Percentiles rank a stretch among this genome's conserved stretches.
These are phyloP conservation scores for Drosophila ananassae DNA, from an alignment of 1,140 invertebrate species.

Conservation along the genomic window DNA sequence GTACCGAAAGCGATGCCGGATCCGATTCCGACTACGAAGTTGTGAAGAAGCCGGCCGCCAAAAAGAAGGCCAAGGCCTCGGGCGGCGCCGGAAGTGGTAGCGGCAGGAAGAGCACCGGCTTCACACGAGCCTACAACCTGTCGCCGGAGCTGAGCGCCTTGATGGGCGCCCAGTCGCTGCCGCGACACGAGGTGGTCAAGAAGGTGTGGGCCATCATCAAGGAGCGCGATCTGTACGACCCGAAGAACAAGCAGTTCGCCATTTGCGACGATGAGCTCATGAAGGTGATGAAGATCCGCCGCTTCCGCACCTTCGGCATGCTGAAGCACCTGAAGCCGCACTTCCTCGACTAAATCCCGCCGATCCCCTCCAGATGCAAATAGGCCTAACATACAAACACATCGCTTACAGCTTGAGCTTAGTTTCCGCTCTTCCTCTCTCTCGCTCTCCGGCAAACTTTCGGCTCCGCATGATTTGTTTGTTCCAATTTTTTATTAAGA, in stretches of 20 bases:
- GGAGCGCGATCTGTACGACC: conserved; percentile 95
- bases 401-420: conserved; percentile 26
- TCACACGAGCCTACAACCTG: conserved; percentile 92
- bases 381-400: conserved; percentile 10
- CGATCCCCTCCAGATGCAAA: conserved; percentile 66
- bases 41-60: conserved; percentile 84
- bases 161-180: conserved; percentile 93
- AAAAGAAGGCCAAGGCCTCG: conserved; percentile 69
- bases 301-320: conserved; percentile 96
- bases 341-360: conserved; percentile 88
- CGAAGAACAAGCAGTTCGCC: conserved; percentile 96
- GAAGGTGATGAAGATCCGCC: conserved; percentile 95
- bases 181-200: conserved; percentile 96
- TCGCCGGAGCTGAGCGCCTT: conserved; percentile 93
- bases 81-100: conserved; percentile 61
- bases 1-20: conserved; percentile 90
- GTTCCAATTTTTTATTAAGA: conserved; percentile 53
- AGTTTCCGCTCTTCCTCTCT: conserved; percentile 17
- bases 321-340: conserved; percentile 97
- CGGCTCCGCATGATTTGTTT: conserved; percentile 52
- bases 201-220: conserved; percentile 96
- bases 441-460: conserved; percentile 37
- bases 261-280: conserved; percentile 96
- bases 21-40: conserved; percentile 92
- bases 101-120: conserved; percentile 88